Conservation (phyloP, 2,113 vertebrate species). For the Callipepla californica region DNA sequence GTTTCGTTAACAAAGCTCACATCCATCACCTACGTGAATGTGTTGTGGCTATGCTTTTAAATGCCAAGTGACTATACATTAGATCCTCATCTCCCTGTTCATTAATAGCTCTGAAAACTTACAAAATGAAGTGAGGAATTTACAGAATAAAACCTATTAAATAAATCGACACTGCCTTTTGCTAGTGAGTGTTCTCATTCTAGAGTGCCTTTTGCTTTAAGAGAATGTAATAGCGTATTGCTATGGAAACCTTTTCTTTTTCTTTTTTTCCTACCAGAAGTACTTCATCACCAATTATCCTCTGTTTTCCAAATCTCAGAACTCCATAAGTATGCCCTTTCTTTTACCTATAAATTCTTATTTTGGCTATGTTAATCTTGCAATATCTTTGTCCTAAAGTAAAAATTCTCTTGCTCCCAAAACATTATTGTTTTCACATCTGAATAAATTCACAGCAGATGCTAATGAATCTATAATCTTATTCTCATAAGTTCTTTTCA, state of each 20-base stretch:
- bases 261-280: conserved; percentile 50
- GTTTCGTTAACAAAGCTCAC: background rate
- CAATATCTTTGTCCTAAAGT: background rate
- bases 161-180: background rate
- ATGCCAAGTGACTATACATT: background rate
- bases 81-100: background rate
- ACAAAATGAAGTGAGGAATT: background rate
- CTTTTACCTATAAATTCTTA: conserved; percentile 46
- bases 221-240: conserved; percentile 60
- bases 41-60: background rate
- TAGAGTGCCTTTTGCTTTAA: conserved; percentile 49
- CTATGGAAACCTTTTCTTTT: conserved; percentile 70
- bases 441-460: conserved; percentile 5
- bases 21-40: background rate
- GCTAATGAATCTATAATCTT: background rate
- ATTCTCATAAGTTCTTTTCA: background rate
- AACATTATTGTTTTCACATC: background rate
- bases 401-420: conserved; percentile 10
- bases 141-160: background rate
- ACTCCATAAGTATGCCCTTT: background rate
- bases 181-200: conserved; percentile 3
- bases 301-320: conserved; percentile 30
- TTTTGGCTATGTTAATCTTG: conserved; percentile 29
- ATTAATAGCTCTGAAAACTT: background rate
- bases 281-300: conserved; percentile 1